These are phyloP conservation scores for Hemiscyllium ocellatum DNA, from an alignment of 2,113 vertebrate genomes.

Conservation along the genomic window DNA sequence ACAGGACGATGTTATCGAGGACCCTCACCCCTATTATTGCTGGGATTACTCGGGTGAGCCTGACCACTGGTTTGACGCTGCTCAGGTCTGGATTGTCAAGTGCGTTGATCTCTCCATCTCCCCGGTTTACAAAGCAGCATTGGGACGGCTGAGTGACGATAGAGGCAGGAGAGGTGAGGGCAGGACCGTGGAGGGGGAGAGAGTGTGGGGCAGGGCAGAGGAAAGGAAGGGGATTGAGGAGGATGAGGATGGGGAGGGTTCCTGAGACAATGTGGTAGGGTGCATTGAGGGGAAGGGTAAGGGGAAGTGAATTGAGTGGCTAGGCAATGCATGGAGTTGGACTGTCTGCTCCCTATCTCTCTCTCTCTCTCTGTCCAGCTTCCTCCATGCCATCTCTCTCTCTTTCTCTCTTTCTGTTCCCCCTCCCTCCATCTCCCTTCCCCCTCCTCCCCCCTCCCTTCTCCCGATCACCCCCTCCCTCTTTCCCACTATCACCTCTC, in stretches of 20 bases:
- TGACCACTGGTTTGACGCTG: constrained; percentile 76
- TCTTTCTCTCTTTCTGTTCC: not conserved
- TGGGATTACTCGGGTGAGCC: constrained; percentile 67
- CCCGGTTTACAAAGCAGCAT: constrained; percentile 75
- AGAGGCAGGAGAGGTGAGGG: constrained; percentile 55
- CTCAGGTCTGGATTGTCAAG: constrained; percentile 84
- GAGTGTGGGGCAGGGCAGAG: constrained; percentile 58
- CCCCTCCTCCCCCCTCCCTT: no score
- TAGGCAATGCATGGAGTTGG: no score
- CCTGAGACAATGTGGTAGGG: not conserved
- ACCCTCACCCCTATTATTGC: constrained; percentile 71
- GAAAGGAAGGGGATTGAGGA: constrained; percentile 39
- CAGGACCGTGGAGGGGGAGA: constrained; percentile 57
- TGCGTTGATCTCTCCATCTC: constrained; percentile 83
- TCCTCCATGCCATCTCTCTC: not conserved
- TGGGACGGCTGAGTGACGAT: constrained; percentile 64
- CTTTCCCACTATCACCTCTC: no score
- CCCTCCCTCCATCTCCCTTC: not conserved
- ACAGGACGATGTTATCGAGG: constrained; percentile 68
- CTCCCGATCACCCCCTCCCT: not conserved
- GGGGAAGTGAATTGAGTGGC: not conserved
- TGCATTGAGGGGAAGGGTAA: no score
- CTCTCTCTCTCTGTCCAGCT: no score
- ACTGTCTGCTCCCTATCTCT: no score
- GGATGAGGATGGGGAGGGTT: constrained; percentile 46